These are phyloP conservation scores for Athene noctua DNA, from an alignment of 2,113 vertebrate species.

Conservation along the genomic window DNA sequence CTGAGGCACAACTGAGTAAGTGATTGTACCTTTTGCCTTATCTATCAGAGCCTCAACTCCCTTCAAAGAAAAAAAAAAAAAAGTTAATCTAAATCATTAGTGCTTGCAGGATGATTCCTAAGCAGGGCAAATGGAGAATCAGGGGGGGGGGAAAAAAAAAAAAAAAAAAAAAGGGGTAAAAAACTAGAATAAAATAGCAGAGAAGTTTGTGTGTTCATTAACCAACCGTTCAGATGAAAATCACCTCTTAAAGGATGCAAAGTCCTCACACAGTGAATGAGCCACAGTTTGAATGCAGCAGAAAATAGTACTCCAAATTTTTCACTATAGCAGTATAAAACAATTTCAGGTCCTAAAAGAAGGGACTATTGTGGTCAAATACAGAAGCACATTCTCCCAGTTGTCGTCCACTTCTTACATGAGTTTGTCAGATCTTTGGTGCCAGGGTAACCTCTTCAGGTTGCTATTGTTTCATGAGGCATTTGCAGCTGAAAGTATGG, in stretches of 20 bases:
- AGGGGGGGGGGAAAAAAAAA: not conserved
- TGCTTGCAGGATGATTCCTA: not conserved
- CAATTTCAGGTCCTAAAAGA: not conserved
- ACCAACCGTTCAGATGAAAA: not conserved
- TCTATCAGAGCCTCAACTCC: not conserved
- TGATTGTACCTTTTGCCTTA: not conserved
- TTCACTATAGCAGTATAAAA: not conserved
- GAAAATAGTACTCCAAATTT: not conserved
- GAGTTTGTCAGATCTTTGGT: not conserved
- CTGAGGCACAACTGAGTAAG: not conserved
- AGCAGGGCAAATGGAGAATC: not conserved
- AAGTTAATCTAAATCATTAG: not conserved
- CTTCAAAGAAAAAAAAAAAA: not conserved
- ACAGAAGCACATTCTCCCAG: not conserved
- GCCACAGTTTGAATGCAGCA: rapidly evolving
- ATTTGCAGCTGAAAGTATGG: not conserved
- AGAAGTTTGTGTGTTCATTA: not conserved
- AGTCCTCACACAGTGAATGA: not conserved
- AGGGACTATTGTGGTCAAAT: not conserved
- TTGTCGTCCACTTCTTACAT: not conserved
- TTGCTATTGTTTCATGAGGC: not conserved
- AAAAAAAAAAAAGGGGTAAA: not conserved
- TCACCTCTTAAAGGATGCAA: not conserved
- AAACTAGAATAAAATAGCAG: not conserved
- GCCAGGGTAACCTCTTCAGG: not conserved